Evolutionary conservation across 2,113 vertebrate species (phyloP), one percentile per base, ranked within the genome.

Genomic region (Cathartes aura): DNA sequence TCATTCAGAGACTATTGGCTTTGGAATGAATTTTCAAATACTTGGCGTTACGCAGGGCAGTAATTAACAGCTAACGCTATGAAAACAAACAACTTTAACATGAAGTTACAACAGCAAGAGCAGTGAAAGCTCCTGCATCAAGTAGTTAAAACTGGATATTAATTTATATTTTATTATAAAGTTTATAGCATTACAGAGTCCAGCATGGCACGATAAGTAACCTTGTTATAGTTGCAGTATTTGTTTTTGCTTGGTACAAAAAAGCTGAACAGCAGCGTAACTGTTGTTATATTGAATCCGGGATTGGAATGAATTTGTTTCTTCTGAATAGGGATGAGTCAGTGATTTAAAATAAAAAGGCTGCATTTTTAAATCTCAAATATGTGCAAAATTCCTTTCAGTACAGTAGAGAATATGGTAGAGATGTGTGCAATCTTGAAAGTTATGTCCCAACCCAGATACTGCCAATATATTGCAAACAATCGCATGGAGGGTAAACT

Each of bases 361-460:
- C 58, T 93, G 47, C 59, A 87, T 91, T 89, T 96, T 97, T 12
- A 75, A 89, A 87, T 72, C 48, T 93, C 60, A 89, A 85, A 62
- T 84, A 98, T 95, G 98, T 98, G 96, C 97, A 97, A 98, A 97
- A 84, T 91, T 90, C 94, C 78, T 93, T 59, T 85, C 84, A 81
- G 70, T 89, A 92, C 85, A 96, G 97, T 82, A 94, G 96, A 95
- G 89, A 85, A 85, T 40, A 58, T 45, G 47, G 18, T 3, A 63
- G 55, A 91, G 23, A 34, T 62, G 74, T 68, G 67, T 83, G 82
- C 70, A 81, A 20, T 74, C 81, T 70, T 55, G 8, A 32, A 47
- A 38, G 24, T 6, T 50, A 62, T 3, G 1, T 15, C 32, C 91
- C 48, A 66, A 48, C 42, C 79, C 73, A 17, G 5, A 45, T 24